Base-by-base conservation (phyloP, 2,797 vertebrate species). In the Platyrinchus mystaceus region DNA sequence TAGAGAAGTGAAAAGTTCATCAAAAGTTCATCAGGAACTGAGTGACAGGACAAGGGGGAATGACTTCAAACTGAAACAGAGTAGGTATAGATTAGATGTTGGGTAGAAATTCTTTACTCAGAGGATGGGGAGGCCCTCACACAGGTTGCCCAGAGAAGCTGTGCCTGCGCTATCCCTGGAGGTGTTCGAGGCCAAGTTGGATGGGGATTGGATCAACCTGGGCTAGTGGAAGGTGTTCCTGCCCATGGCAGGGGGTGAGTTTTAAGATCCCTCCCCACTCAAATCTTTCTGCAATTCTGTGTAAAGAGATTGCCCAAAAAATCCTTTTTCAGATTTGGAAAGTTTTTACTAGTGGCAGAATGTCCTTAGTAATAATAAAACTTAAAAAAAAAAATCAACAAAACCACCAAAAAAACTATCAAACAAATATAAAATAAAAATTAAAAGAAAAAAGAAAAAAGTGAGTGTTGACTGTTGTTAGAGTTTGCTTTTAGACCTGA, bases 401-500 rank as follows among this genome's bases (percentile, higher is more conserved):
- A 15, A 26, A 49, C 7, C 23, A 14, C 39, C 14, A 44, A 44
- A 14, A 24, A 44, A 44, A 44, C 21, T 6, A 44, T 6, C 44
- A 22, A 46, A 22, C 21, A 47, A 47, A 47, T 49, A 23, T 23
- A 46, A 46, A 47, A 24, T 24, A 47, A 47, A 47, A 49, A 24
- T 24, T 49, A 26, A 49, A 30, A 52, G 37, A 8, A 37, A 37
- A 15, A 60, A 60, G 14, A 47, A 53, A 75, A 49, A 39, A n/a
- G 47, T 44, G 39, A 77, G 32, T 68, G 59, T 84, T 94, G 63
- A 19, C 41, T 41, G 17, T 34, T 75, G n/a, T 75, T 60, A 37
- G 36, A 18, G 24, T 70, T 92, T 71, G 43, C 77, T 87, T 95
- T 89, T 59, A 76, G 80, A 82, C 84, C 60, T 43, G 22, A 52